Percentiles rank a stretch among this genome's conserved stretches.
Evolutionary conservation across 2,797 vertebrate species (phyloP).

Genomic region (Peromyscus nudipes): DNA sequence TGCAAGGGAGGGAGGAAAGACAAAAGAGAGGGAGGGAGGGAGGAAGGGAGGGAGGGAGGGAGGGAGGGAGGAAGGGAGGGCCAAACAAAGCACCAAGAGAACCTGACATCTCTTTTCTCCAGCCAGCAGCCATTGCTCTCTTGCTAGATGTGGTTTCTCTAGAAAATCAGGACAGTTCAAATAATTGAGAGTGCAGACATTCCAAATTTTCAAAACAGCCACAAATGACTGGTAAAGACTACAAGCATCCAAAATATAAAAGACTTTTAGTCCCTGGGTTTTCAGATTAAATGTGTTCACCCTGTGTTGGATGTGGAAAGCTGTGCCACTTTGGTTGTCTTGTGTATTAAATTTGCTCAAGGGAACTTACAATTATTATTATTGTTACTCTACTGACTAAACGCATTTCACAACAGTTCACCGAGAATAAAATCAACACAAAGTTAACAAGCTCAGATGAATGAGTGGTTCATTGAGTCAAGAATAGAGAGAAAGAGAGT

Average conservation of each 20-base stretch:
- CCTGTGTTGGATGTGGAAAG: not conserved
- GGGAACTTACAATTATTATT: not conserved
- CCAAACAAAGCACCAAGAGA: not conserved
- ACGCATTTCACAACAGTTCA: not conserved
- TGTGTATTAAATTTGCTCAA: not conserved
- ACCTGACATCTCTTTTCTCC: not conserved
- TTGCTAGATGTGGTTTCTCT: not conserved
- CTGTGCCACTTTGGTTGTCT: not conserved
- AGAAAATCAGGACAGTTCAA: not conserved
- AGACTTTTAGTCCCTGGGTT: not conserved
- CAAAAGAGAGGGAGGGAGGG: no score
- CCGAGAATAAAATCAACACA: not conserved
- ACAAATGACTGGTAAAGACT: not conserved
- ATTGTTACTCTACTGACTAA: not conserved
- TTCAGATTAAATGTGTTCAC: not conserved
- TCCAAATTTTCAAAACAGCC: not conserved
- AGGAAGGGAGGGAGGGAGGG: rapidly evolving
- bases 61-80: rapidly evolving
- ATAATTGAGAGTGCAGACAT: not conserved
- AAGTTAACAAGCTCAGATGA: not conserved
- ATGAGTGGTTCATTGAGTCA: not conserved
- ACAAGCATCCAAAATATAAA: not conserved
- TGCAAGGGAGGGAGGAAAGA: no score
- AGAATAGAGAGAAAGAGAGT: not conserved
- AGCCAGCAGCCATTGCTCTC: no score